Percentiles rank a stretch among this genome's conserved stretches.
These are phyloP conservation scores for Calliopsis andreniformis DNA, from an alignment of 1,140 invertebrate species.

Conservation along the genomic window DNA sequence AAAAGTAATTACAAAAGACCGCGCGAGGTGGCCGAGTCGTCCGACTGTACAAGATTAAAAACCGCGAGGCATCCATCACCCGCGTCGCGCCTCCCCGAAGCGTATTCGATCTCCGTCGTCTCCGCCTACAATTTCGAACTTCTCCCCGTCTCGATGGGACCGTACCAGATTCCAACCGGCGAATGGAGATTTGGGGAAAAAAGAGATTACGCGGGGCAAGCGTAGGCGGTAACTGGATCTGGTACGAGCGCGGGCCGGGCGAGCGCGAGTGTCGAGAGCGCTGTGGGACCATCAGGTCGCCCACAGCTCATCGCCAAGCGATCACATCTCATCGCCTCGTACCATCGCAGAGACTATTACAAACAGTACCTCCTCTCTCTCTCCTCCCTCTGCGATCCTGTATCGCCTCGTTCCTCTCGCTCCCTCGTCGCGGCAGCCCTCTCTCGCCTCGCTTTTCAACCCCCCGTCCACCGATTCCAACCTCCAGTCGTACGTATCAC, in stretches of 20 bases:
- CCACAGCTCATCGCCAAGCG: slow-evolving; percentile 80
- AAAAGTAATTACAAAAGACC: neutral
- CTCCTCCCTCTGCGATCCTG: slow-evolving; percentile 19
- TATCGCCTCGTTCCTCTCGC: slow-evolving; percentile 17
- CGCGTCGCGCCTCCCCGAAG: neutral
- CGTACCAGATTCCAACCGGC: neutral
- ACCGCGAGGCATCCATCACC: slow-evolving; percentile 7
- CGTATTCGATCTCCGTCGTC: neutral
- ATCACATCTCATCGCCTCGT: slow-evolving; percentile 80
- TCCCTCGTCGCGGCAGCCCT: slow-evolving; percentile 16
- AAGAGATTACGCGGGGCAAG: slow-evolving; percentile 59
- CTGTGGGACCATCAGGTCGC: slow-evolving; percentile 79
- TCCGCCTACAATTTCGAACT: slow-evolving; percentile 3
- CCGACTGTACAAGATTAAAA: slow-evolving; percentile 7
- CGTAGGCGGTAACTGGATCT: slow-evolving; percentile 65
- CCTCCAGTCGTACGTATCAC: slow-evolving; percentile 73
- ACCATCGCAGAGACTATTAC: slow-evolving; percentile 78
- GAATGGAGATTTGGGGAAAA: slow-evolving; percentile 48
- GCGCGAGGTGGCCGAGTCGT: neutral
- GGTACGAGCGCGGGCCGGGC: slow-evolving; percentile 54
- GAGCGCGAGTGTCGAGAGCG: slow-evolving; percentile 69
- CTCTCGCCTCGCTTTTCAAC: slow-evolving; percentile 66
- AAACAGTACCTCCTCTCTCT: slow-evolving; percentile 71
- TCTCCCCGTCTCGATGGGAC: neutral
- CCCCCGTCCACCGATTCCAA: slow-evolving; percentile 75